A percentile compares a stretch with the other conserved stretches of the same genome.
These are phyloP conservation scores for Saguinus midas DNA, from an alignment of 2,113 vertebrate species.

Conservation along the genomic window DNA sequence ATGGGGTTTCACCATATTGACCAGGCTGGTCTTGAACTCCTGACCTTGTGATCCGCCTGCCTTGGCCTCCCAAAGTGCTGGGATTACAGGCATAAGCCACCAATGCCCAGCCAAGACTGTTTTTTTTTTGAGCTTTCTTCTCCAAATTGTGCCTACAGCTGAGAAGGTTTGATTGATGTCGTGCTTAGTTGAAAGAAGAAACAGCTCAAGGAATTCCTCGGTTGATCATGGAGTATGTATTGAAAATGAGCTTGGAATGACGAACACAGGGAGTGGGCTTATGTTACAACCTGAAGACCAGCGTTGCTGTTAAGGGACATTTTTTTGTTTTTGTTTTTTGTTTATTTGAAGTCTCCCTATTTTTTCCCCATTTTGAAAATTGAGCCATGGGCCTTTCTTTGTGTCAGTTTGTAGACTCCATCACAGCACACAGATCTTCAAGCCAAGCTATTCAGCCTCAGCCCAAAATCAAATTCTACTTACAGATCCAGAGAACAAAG, in stretches of 20 bases:
- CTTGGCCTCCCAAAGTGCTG: too few relatives aligned
- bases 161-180: not conserved
- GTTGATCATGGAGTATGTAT: not conserved
- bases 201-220: not conserved
- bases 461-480: too few relatives aligned
- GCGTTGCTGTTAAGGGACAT: accelerated
- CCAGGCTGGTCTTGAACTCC: too few relatives aligned
- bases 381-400: not conserved
- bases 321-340: not conserved
- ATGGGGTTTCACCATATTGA: too few relatives aligned
- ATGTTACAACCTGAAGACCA: not conserved
- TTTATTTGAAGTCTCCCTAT: too few relatives aligned
- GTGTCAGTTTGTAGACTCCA: not conserved
- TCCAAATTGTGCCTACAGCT: not conserved
- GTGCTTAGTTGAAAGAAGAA: accelerated
- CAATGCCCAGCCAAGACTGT: too few relatives aligned
- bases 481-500: not conserved
- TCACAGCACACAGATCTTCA: too few relatives aligned
- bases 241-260: accelerated
- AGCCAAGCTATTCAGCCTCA: not conserved
- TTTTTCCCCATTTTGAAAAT: too few relatives aligned
- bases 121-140: not conserved
- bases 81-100: too few relatives aligned
- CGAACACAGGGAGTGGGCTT: not conserved
- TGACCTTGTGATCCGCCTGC: too few relatives aligned